A percentile compares a stretch with the other conserved stretches of the same genome.
phyloP scores from a whole-genome alignment of 2,113 vertebrate genomes.

The Telmatochromis sp. region DNA sequence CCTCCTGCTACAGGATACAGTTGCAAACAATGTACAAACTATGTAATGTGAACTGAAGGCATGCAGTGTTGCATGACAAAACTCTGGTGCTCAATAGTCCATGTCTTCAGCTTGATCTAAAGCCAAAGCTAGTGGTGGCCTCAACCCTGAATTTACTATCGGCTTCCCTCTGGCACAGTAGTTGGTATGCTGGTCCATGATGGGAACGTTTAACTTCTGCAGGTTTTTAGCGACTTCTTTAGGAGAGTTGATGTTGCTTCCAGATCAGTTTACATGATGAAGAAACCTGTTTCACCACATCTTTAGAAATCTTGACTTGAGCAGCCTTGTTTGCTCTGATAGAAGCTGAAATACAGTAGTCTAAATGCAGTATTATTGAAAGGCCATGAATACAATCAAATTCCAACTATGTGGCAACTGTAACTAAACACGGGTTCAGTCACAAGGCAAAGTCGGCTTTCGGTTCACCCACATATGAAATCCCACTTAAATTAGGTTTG shows the following conservation, averaged over 20 bases:
- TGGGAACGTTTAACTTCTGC: rapidly evolving
- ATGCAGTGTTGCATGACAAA: not conserved
- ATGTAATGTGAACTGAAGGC: not conserved
- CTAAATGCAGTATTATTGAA: rapidly evolving
- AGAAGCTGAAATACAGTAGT: not conserved
- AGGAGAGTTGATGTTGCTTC: rapidly evolving
- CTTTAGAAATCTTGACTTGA: not conserved
- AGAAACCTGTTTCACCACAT: rapidly evolving
- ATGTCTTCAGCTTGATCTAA: not conserved
- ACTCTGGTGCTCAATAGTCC: not conserved
- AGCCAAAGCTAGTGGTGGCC: rapidly evolving
- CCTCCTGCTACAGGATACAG: rapidly evolving
- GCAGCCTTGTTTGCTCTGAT: not conserved
- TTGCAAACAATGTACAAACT: not conserved
- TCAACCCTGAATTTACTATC: not conserved
- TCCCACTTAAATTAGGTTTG: rapidly evolving
- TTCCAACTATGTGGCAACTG: not conserved
- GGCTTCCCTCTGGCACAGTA: rapidly evolving
- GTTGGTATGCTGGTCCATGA: rapidly evolving
- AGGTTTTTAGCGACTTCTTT: rapidly evolving
- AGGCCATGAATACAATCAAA: not conserved
- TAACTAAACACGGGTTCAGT: not conserved
- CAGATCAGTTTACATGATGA: not conserved
- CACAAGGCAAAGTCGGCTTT: rapidly evolving
- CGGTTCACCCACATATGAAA: not conserved